Evolutionary conservation across 1,140 invertebrate species (phyloP), one percentile per base, ranked within the genome.

Genomic region (Macrosteles quadrilineatus): DNA sequence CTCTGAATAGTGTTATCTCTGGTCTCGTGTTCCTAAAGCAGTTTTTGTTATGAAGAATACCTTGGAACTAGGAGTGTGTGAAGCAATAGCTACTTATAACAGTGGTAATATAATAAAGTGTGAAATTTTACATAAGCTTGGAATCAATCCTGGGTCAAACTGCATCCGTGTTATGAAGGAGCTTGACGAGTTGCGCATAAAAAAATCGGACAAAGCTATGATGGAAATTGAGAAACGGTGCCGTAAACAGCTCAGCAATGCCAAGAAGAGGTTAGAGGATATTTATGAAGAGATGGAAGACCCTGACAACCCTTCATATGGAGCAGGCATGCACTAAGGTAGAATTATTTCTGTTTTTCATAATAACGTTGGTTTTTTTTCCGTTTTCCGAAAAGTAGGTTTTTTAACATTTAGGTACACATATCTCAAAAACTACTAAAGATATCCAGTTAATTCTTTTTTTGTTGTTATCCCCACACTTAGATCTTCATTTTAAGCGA

Each of bases 1-100:
- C 21, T 29, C 27, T 62, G 19, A 62, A 62, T 27, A 62, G 27
- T 62, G 57, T 62, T 11, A 23, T 29, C 9, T 62, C 36, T n/a
- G 57, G 17, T 17, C 23, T 19, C 17, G 50, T 6, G 17, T 19
- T 19, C 17, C 50, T 6, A 11, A 55, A 55, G 19, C 9, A 17
- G 6, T 9, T 40, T 6, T 40, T 40, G 6, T 40, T 40, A 17
- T 40, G 17, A 40, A 9, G 36, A 40, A 40, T 6, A 40, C 6
- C 17, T 40, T n/a, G n/a, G n/a, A n/a, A n/a, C n/a, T n/a, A n/a
- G n/a, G n/a, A 17, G 36, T 40, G 36, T 6, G 6, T 6, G 17
- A 40, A 17, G 6, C 6, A 40, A 40, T 40, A 40, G 36, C 23
- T 25, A 25, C 6, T 59, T 59, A 25, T 29, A 59, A 59, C 27